These are phyloP conservation scores for Caenorhabditis uteleia DNA, from an alignment of 2,888 invertebrate genomes.

Conservation along the genomic window DNA sequence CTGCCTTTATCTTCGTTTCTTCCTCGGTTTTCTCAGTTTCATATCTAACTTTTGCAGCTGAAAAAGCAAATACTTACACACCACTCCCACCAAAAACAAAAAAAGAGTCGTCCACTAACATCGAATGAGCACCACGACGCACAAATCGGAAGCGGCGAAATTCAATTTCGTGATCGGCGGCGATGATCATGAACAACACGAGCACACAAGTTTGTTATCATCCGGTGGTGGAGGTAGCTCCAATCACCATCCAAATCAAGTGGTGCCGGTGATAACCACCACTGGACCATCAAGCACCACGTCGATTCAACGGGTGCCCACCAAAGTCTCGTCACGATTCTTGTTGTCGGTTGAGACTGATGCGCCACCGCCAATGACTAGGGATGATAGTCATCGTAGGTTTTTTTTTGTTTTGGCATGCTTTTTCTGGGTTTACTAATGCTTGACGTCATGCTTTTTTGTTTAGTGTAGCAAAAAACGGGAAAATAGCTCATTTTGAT, in stretches of 20 bases:
- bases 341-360: slow-evolving; percentile 30
- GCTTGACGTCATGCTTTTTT: background rate
- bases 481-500: no score
- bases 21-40: background rate
- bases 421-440: background rate
- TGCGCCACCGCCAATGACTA: slow-evolving; percentile 36
- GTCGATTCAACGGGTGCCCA: slow-evolving; percentile 6
- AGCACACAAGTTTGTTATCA: slow-evolving; percentile 22
- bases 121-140: background rate
- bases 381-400: slow-evolving; percentile 50
- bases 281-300: background rate
- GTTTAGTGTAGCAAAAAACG: background rate
- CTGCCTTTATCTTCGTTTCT: background rate
- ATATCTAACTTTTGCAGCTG: background rate
- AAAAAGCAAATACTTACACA: no score
- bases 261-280: slow-evolving; percentile 12
- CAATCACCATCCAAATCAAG: slow-evolving; percentile 22
- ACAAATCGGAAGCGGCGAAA: background rate
- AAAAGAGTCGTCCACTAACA: background rate
- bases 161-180: slow-evolving; percentile 43
- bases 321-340: slow-evolving; percentile 40
- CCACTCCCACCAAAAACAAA: background rate
- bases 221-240: no score
- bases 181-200: slow-evolving; percentile 45
- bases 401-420: slow-evolving; percentile 12